Percentiles rank a stretch among this genome's conserved stretches.
Evolutionary conservation across 2,113 vertebrate species (phyloP).

Genomic region (Nycticebus coucang): DNA sequence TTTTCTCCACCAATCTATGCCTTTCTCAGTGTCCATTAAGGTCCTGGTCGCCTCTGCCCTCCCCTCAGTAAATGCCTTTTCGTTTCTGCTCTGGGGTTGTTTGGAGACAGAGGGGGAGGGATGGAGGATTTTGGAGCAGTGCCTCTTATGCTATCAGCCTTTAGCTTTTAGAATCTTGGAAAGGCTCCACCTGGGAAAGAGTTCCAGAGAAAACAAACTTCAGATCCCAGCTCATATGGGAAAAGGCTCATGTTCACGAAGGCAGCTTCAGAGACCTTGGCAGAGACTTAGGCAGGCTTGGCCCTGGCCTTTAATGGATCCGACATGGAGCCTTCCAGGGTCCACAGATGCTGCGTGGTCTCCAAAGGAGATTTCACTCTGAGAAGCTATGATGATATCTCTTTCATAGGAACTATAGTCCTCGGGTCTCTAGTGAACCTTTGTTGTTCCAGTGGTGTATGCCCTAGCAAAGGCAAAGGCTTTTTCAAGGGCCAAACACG

Average conservation of each 20-base stretch:
- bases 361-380: background rate
- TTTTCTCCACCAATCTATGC: background rate
- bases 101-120: constrained; percentile 37
- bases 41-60: background rate
- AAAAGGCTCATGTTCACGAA: constrained; percentile 70
- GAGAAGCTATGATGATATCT: background rate
- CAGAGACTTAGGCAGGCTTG: constrained; percentile 47
- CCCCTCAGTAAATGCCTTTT: constrained; percentile 55
- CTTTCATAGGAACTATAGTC: background rate
- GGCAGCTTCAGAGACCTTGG: constrained; percentile 74
- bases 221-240: constrained; percentile 78
- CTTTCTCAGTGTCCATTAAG: background rate
- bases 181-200: constrained; percentile 81
- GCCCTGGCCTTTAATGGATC: constrained; percentile 58
- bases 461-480: background rate
- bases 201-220: constrained; percentile 88
- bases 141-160: constrained; percentile 82
- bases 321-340: constrained; percentile 19
- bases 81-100: constrained; percentile 45
- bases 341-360: rapidly evolving
- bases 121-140: constrained; percentile 80
- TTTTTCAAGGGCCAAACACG: background rate
- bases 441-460: background rate
- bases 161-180: constrained; percentile 85
- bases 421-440: background rate